A percentile compares a stretch with the other conserved stretches of the same genome.
phyloP scores from a whole-genome alignment of 2,113 vertebrate species.

The Odobenus rosmarus region DNA sequence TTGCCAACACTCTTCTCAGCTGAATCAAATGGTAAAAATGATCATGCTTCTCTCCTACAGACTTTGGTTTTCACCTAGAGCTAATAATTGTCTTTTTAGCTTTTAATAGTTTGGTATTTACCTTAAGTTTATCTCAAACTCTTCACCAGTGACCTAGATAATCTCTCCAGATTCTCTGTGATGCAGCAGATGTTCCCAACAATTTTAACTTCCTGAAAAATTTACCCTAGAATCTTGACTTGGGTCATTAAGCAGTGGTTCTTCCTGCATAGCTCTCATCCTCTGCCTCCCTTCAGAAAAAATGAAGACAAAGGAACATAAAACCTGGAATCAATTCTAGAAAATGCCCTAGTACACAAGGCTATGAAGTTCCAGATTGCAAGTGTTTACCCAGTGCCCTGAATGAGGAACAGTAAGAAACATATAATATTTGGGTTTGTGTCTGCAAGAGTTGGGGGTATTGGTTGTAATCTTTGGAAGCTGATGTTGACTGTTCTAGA shows the following conservation, averaged over 20 bases:
- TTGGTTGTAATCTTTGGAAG: not conserved
- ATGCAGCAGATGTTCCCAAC: not conserved
- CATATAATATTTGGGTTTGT: not conserved
- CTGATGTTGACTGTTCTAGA: not conserved
- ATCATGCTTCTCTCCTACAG: not conserved
- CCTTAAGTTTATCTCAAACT: not conserved
- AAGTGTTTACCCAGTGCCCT: not conserved
- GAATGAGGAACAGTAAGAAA: not conserved
- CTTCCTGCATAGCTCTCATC: not conserved
- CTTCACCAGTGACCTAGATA: not conserved
- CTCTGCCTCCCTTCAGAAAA: not conserved
- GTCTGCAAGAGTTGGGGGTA: not conserved
- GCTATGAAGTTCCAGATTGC: not conserved
- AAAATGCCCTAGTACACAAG: not conserved
- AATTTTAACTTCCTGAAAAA: not conserved
- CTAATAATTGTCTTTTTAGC: not conserved
- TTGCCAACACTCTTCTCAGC: not conserved
- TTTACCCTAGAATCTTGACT: not conserved
- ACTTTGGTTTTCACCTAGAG: not conserved
- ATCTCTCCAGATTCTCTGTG: not conserved
- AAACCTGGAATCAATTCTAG: not conserved
- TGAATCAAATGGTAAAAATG: not conserved
- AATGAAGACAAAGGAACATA: not conserved
- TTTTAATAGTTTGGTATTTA: not conserved
- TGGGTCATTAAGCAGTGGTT: not conserved